Evolutionary conservation across 2,797 vertebrate genomes (phyloP).

Genomic region (Nyctalus aviator): DNA sequence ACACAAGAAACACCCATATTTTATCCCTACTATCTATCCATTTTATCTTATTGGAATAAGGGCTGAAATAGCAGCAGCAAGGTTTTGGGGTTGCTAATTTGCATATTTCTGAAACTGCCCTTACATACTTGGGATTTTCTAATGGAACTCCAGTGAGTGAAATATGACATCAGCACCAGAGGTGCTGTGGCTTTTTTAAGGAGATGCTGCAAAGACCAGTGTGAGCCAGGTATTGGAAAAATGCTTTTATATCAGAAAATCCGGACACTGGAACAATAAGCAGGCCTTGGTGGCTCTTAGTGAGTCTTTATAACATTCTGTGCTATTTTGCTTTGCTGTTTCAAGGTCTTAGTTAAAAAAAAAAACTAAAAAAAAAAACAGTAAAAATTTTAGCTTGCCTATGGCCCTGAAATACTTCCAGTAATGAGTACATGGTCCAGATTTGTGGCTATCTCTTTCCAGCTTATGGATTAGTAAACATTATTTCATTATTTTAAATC

Average conservation of each 20-base stretch:
- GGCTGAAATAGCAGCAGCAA: background rate
- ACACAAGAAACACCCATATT: background rate
- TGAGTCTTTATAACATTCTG: background rate
- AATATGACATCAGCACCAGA: background rate
- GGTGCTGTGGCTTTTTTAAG: background rate
- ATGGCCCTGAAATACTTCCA: background rate
- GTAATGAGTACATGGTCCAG: constrained; percentile 24
- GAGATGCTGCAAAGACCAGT: background rate
- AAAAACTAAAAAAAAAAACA: too few relatives aligned
- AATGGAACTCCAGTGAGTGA: background rate
- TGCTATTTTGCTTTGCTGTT: constrained; percentile 38
- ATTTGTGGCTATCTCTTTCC: constrained; percentile 27
- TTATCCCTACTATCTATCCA: too few relatives aligned
- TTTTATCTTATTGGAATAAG: background rate
- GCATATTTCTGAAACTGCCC: background rate
- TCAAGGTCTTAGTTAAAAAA: constrained; percentile 13
- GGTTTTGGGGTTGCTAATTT: background rate
- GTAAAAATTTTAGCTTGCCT: constrained; percentile 18
- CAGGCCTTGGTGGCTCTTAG: background rate
- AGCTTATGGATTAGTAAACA: constrained; percentile 23
- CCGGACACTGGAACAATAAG: background rate
- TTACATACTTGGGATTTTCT: constrained; percentile 15
- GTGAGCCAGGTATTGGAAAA: constrained; percentile 24
- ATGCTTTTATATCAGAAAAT: background rate
- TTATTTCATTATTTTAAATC: constrained; percentile 39